Conservation (phyloP, 2,888 invertebrate genomes). For the Pristionchus entomophagus region DNA sequence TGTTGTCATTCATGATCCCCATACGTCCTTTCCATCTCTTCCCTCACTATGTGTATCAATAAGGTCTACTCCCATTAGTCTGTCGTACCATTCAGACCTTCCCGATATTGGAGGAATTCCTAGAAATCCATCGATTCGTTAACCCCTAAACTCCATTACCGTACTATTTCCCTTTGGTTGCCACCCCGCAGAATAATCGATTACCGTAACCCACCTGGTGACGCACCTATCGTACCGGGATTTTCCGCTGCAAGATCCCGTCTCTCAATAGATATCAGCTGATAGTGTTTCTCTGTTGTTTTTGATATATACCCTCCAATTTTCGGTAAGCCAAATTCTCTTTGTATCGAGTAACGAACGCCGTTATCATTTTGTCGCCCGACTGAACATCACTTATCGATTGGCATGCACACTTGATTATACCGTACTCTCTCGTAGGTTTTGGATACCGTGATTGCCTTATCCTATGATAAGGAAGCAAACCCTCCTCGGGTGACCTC, state of each 20-base stretch:
- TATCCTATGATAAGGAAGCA: slow-evolving; percentile 18
- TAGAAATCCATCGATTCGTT: slow-evolving; percentile 18
- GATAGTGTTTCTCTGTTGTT: background rate
- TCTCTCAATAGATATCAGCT: slow-evolving; percentile 10
- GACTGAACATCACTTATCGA: slow-evolving; percentile 15
- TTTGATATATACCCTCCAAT: background rate
- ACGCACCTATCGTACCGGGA: background rate
- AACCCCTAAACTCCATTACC: background rate
- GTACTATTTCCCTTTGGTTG: background rate
- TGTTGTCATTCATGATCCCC: background rate
- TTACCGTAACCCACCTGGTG: slow-evolving; percentile 17
- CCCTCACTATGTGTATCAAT: background rate
- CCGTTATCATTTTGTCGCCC: slow-evolving; percentile 16
- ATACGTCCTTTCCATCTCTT: background rate
- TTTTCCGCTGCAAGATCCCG: background rate
- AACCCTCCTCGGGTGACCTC: slow-evolving; percentile 25
- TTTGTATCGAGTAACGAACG: background rate
- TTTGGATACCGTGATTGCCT: slow-evolving; percentile 25
- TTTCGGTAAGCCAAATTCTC: slow-evolving; percentile 25
- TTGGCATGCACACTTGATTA: slow-evolving; percentile 25
- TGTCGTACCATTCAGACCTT: background rate
- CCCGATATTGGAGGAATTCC: background rate
- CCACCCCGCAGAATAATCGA: background rate
- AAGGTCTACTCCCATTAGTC: background rate
- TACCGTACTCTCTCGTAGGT: slow-evolving; percentile 29